phyloP scores from a whole-genome alignment of 2,888 invertebrate genomes.

The Tridacna crocea region DNA sequence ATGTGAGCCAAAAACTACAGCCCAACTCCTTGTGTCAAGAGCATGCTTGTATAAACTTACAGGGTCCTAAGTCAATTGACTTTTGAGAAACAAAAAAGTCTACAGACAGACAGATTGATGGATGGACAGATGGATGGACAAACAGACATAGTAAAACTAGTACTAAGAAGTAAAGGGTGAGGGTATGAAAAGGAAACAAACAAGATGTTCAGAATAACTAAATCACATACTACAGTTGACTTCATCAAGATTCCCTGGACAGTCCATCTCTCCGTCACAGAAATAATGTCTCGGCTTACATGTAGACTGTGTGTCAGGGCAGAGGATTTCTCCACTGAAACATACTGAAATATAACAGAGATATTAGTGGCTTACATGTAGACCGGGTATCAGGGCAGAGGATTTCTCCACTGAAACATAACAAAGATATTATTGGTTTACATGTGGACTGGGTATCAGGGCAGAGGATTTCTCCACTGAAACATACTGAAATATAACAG shows the following conservation, averaged over 20 bases:
- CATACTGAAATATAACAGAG: constrained; percentile 46
- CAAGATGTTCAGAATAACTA: not conserved
- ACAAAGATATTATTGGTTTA: no score
- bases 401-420: not conserved
- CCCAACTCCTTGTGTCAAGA: no score
- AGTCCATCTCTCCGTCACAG: constrained; percentile 50
- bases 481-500: constrained; percentile 28
- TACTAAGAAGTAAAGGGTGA: no score
- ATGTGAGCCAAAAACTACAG: no score
- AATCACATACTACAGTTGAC: constrained; percentile 44
- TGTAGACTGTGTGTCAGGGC: constrained; percentile 45
- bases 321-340: constrained; percentile 46
- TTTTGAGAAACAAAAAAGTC: no score
- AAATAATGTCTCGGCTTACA: constrained; percentile 44
- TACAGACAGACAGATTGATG: no score
- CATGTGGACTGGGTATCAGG: constrained; percentile 46
- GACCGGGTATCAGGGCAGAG: constrained; percentile 46
- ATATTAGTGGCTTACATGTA: constrained; percentile 47
- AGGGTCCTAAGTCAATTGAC: no score
- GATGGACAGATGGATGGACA: no score
- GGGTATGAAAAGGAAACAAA: no score
- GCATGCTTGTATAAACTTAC: no score
- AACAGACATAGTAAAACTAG: no score
- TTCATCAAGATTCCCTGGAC: constrained; percentile 50
- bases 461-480: constrained; percentile 31